Base-by-base conservation (phyloP, 35 echinoderm and acorn worm species). In the Anneissia japonica region DNA sequence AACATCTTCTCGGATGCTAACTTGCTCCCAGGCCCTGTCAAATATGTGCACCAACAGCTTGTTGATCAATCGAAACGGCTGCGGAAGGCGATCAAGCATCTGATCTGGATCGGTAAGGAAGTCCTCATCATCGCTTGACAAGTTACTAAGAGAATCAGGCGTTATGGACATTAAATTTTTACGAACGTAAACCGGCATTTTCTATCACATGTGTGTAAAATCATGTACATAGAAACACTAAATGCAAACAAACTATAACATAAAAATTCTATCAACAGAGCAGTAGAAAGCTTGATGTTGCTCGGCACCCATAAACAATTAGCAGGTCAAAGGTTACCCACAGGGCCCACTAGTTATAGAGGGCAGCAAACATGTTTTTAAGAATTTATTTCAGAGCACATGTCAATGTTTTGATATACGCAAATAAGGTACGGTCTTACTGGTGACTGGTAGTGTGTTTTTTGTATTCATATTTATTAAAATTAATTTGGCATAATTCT, bases 111-210 rank as follows among this genome's bases (percentile, higher is more conserved):
- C 96, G 32, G 82, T 87, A 46, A 91, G 77, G 75, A 91, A 99
- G 32, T 99, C 92, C 28, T 99, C 96, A 21, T 99, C 96, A 91
- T 94, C 91, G 83, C 90, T 99, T 77, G 86, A 89, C 11, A 81
- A 75, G 83, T 91, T 87, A 46, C 88, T 88, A 23, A 99, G 81
- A 10, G 96, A 87, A 64, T 93, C 91, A 11, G 96, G 96, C 7
- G 88, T 94, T 35, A 94, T 90, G 23, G 92, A 99, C 86, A 99
- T 38, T 46, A 99, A 91, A 43, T 99, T 99, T 78, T 99, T 99
- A 5, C 96, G 77, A 12, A 99, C 96, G 84, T 99, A 99, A 12
- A 94, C 92, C 30, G 96, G 96, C 93, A 95, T 95, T 38, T 36
- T 86, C 30, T n/a, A 14, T 82, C 26, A 16, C 11, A 12, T 23